Evolutionary conservation across 2,888 invertebrate genomes (phyloP), one percentile per base, ranked within the genome.

Genomic region (Pseudococcus longispinus): DNA sequence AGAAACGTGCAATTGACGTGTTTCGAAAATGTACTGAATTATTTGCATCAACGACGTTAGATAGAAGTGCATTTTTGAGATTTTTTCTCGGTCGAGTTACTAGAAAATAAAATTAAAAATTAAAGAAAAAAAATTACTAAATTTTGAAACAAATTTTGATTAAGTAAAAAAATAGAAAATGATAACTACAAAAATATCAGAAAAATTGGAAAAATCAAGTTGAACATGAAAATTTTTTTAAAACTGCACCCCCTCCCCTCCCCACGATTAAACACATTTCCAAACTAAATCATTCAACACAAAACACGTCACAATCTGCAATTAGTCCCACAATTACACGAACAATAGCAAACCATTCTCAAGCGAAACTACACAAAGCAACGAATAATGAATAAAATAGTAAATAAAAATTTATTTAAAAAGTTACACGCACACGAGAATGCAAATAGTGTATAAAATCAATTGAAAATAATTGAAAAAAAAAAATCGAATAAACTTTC

Each of bases 391-490:
- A 51, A 51, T 37, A 4, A 51, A 51, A 51, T 60, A 60, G 23
- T 60, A 20, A 70, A 29, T 70, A 70, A 29, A 29, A 70, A 70
- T 70, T 70, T 70, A 70, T 70, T 70, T 70, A 70, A 70, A 70
- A 70, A 32, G 20, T 70, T 70, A 70, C 70, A 70, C 70, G 70
- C 70, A 18, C 5, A 70, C 18, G 20, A 23, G 60, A 60, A 60
- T 29, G 70, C 70, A 70, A 70, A 60, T 60, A 60, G 60, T 60
- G 70, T 70, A 70, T 70, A 70, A 70, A 70, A 70, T 29, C 70
- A 29, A 70, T 20, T 23, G 60, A 60, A 51, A 51, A 51, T 15
- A 51, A 46, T 46, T 6, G 4, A 51, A 46, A n/a, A n/a, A 2
- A n/a, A 23, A 60, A 60, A 60, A 60, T 60, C 9, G 23, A 60